Evolutionary conservation across 2,888 invertebrate genomes (phyloP), one percentile per base, ranked within the genome.

Genomic region (Lochmaea capreae): DNA sequence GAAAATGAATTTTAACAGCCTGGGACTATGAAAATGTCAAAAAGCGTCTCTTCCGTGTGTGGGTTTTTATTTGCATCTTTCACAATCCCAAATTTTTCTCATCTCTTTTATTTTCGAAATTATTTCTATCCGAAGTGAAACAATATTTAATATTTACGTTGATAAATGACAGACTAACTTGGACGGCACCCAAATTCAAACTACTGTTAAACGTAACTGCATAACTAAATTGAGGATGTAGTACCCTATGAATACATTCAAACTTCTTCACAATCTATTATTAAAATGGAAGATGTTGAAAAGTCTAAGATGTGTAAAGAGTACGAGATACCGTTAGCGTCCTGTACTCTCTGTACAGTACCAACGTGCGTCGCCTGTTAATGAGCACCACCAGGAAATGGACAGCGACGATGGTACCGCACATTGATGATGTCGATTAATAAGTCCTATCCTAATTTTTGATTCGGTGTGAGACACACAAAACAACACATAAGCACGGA

Each of bases 261-360:
- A 61, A 33, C 14, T 11, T 9, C 6, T 59, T 59, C 5, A 22
- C 11, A 16, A 33, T 61, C 14, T 33, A 33, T 33, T 26, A 61
- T 33, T 65, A 65, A 22, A 49, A 54, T 54, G 54, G 22, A 66
- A 39, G 66, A 66, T 66, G 66, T 57, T 66, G 39, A 57, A 46
- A 59, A 16, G 46, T 42, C 65, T 67, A 63, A 61, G 67, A 68
- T 63, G 54, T 77, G 65, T 76, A 74, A 78, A 79, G 77, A 78
- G 78, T 75, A 73, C 78, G 59, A 72, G 70, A 70, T 78, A 80
- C 81, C 81, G 81, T 81, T 81, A 81, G 75, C 79, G 81, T 81
- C 81, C 81, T 81, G 80, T 79, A 77, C 77, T 73, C 74, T 79
- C 77, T 73, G 65, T 65, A 59, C 67, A 67, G 70, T 67, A 57